A percentile compares a stretch with the other conserved stretches of the same genome.
Evolutionary conservation across 1,140 invertebrate species (phyloP).

Genomic region (Caenorhabditis remanei): DNA sequence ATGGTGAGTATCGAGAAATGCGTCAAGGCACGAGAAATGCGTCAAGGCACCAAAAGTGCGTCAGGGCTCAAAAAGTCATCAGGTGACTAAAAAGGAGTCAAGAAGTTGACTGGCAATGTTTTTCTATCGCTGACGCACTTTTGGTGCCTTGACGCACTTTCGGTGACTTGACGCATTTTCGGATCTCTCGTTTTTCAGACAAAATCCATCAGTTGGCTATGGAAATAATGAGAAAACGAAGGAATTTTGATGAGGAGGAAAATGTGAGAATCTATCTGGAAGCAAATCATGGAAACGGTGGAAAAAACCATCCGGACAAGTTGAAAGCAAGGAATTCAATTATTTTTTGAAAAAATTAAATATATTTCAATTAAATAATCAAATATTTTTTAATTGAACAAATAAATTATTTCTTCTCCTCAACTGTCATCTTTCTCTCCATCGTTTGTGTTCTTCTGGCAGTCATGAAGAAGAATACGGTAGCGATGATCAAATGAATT

Average conservation of each 20-base stretch:
- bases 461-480: background rate
- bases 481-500: background rate
- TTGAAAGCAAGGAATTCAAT: background rate
- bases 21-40: background rate
- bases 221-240: background rate
- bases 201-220: conserved; percentile 1
- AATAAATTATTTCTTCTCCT: background rate
- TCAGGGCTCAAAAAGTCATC: background rate
- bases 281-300: background rate
- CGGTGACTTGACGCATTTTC: background rate
- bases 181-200: background rate
- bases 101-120: background rate
- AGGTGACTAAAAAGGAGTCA: background rate
- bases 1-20: background rate
- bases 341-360: background rate
- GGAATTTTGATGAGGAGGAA: background rate
- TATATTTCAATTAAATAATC: no score
- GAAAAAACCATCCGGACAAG: background rate
- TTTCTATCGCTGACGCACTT: background rate
- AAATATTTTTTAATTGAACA: background rate
- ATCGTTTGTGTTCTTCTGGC: conserved; percentile 3
- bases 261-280: conserved; percentile 10
- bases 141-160: background rate
- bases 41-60: background rate
- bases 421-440: background rate